Percentiles rank a stretch among this genome's conserved stretches.
Evolutionary conservation across 2,113 vertebrate species (phyloP).

Genomic region (Sceloporus tristichus): DNA sequence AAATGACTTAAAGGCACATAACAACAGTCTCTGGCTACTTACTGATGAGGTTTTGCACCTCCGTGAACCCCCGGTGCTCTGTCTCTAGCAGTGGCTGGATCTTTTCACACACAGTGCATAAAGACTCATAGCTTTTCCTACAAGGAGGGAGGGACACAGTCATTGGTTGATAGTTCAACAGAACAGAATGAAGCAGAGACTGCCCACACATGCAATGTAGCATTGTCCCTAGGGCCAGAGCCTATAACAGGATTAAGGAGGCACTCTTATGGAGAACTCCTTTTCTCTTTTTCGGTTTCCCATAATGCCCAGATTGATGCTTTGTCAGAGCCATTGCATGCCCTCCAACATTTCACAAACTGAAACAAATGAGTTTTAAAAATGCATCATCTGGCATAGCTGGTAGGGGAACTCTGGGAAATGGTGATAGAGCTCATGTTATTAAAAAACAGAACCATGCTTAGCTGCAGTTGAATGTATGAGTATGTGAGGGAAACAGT

Average conservation of each 20-base stretch:
- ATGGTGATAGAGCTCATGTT: too few species aligned
- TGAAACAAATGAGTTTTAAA: too few species aligned
- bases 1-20: too few species aligned
- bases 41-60: constrained; percentile 37
- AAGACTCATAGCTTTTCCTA: constrained; percentile 60
- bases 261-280: not conserved
- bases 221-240: not conserved
- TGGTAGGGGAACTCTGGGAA: too few species aligned
- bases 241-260: not conserved
- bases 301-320: not conserved
- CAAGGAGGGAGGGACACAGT: too few species aligned
- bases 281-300: not conserved
- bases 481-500: too few species aligned
- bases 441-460: too few species aligned
- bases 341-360: too few species aligned
- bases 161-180: not conserved
- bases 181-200: not conserved
- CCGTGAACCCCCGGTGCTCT: constrained; percentile 50
- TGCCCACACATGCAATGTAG: not conserved
- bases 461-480: too few species aligned
- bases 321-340: not conserved
- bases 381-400: too few species aligned
- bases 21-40: not conserved
- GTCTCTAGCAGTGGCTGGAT: constrained; percentile 61
- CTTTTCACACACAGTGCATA: constrained; percentile 55